Evolutionary conservation across 1,140 invertebrate genomes (phyloP).

Genomic region (Drosophila sp.): DNA sequence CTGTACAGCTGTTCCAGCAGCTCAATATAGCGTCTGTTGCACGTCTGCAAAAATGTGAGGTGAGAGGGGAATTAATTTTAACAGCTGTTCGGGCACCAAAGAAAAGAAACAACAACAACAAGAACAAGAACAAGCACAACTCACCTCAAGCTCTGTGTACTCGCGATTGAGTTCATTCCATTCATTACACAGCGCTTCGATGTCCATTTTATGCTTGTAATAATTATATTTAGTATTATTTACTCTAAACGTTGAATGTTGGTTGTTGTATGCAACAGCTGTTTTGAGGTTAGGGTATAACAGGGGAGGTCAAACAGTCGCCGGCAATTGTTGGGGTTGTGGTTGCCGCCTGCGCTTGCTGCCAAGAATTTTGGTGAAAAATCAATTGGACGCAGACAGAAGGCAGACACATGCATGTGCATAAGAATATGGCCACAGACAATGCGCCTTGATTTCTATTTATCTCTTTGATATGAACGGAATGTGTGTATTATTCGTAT

Average conservation of each 20-base stretch:
- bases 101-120: not conserved
- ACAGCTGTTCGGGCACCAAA: slow-evolving; percentile 49
- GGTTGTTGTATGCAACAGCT: slow-evolving; percentile 64
- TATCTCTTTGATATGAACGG: not conserved
- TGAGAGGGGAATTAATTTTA: slow-evolving; percentile 10
- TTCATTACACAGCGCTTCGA: slow-evolving; percentile 85
- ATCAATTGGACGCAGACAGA: slow-evolving; percentile 61
- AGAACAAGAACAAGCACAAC: slow-evolving; percentile 33
- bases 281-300: slow-evolving; percentile 57
- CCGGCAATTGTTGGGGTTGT: slow-evolving; percentile 27
- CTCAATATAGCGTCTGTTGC: slow-evolving; percentile 91
- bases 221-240: slow-evolving; percentile 15
- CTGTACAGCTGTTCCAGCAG: slow-evolving; percentile 93
- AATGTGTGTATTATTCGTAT: not conserved
- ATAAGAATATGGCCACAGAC: slow-evolving; percentile 33
- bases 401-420: slow-evolving; percentile 5
- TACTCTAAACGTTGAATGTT: slow-evolving; percentile 25
- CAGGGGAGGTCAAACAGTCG: slow-evolving; percentile 5
- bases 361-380: slow-evolving; percentile 60
- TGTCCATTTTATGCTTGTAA: slow-evolving; percentile 56
- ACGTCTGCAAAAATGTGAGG: slow-evolving; percentile 85
- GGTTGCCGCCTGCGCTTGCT: slow-evolving; percentile 11
- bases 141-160: slow-evolving; percentile 88
- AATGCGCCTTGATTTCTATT: slow-evolving; percentile 29
- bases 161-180: slow-evolving; percentile 89